A percentile compares a stretch with the other conserved stretches of the same genome.
phyloP scores from a whole-genome alignment of 2,888 invertebrate genomes.

The Heterodera filipjevi region DNA sequence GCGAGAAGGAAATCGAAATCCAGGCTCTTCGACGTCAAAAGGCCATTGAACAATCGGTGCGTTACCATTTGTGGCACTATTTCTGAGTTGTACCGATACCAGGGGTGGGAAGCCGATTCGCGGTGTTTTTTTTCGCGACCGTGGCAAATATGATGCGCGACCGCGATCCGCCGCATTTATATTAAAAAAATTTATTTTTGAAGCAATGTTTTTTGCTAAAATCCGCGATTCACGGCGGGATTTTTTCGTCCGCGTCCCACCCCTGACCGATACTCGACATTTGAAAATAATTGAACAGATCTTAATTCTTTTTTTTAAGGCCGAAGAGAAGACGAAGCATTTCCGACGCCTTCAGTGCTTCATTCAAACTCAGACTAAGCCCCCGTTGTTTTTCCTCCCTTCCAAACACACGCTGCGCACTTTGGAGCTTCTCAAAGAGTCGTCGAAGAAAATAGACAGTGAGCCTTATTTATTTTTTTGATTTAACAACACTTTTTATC shows the following conservation, averaged over 20 bases:
- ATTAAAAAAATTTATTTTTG: too few species aligned
- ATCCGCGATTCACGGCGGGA: too few species aligned
- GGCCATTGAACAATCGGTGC: constrained; percentile 59
- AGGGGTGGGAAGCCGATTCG: too few species aligned
- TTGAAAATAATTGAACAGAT: background rate
- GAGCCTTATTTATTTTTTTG: constrained; percentile 16
- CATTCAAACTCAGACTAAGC: constrained; percentile 84
- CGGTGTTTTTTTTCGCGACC: too few species aligned
- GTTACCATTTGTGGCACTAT: constrained; percentile 19
- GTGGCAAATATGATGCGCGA: too few species aligned
- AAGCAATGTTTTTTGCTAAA: too few species aligned
- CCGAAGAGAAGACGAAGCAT: constrained; percentile 81
- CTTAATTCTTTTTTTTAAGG: constrained; percentile 63
- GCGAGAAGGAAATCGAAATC: constrained; percentile 85
- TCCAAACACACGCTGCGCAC: constrained; percentile 77
- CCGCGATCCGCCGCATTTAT: too few species aligned
- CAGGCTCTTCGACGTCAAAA: constrained; percentile 84
- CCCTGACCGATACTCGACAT: too few species aligned
- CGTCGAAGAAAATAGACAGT: constrained; percentile 68
- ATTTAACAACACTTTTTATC: background rate
- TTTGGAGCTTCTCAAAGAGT: constrained; percentile 74
- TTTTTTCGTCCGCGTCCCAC: too few species aligned
- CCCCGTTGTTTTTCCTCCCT: constrained; percentile 85
- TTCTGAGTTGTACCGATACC: background rate
- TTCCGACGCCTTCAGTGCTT: constrained; percentile 78